phyloP scores from a whole-genome alignment of 2,797 vertebrate genomes.

The Hippocampus kuda region DNA sequence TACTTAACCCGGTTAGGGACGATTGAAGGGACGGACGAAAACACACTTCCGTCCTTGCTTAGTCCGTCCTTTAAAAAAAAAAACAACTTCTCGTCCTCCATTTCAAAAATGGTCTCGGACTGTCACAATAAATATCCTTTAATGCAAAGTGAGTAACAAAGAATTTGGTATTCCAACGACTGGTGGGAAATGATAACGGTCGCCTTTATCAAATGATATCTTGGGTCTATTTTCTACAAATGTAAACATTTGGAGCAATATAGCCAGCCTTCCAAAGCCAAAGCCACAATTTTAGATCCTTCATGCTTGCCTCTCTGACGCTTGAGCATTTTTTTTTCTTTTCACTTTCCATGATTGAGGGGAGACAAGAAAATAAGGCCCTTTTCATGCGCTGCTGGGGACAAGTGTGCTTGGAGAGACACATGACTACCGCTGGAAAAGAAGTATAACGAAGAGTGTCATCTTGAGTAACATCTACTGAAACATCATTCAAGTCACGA shows the following conservation, averaged over 20 bases:
- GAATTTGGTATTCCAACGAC: neutral
- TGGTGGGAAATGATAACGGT: neutral
- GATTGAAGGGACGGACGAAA: no score
- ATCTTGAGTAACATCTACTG: neutral
- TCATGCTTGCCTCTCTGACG: conserved; percentile 14
- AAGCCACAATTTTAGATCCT: conserved; percentile 5
- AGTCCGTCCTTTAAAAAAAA: no score
- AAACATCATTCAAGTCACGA: neutral
- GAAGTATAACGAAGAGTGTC: conserved; percentile 4
- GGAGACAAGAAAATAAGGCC: conserved; percentile 22
- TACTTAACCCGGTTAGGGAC: no score
- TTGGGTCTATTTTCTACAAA: neutral
- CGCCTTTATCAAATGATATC: conserved; percentile 8
- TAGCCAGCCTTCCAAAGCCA: neutral
- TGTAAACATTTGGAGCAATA: neutral
- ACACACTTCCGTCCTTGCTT: no score
- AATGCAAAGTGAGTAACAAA: neutral
- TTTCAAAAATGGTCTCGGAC: no score
- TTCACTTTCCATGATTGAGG: conserved; percentile 13
- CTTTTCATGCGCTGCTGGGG: conserved; percentile 6
- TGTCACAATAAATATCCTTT: neutral
- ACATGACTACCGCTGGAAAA: neutral
- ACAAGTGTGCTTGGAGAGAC: conserved; percentile 2
- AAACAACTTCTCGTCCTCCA: no score
- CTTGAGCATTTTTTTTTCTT: neutral